phyloP scores from a whole-genome alignment of 2,797 vertebrate species.

The Lacerta agilis region DNA sequence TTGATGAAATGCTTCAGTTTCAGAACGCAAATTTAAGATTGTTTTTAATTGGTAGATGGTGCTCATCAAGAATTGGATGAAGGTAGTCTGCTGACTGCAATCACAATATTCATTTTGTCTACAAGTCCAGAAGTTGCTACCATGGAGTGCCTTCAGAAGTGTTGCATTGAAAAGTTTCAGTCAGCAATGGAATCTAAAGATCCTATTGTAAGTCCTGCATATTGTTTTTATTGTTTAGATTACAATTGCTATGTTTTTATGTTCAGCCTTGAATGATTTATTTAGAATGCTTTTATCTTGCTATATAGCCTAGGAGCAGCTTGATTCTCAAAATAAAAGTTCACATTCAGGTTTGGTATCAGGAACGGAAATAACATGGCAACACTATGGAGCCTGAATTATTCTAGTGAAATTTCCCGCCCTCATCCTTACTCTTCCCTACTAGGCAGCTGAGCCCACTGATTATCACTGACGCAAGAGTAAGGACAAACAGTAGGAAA shows the following conservation, averaged over 20 bases:
- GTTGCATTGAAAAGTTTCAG: constrained; percentile 85
- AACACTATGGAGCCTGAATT: too few relatives aligned
- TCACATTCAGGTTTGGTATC: too few relatives aligned
- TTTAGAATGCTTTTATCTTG: too few relatives aligned
- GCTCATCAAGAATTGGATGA: constrained; percentile 76
- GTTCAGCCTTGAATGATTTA: not conserved
- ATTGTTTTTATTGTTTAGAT: not conserved
- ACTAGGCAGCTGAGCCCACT: too few relatives aligned
- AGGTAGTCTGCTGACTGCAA: constrained; percentile 84
- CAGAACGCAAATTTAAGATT: constrained; percentile 22
- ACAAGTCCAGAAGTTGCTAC: constrained; percentile 84
- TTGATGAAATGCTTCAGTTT: not conserved
- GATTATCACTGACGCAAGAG: too few relatives aligned
- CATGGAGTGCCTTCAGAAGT: constrained; percentile 81
- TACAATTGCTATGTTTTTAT: constrained; percentile 17
- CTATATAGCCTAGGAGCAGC: too few relatives aligned
- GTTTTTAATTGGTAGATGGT: constrained; percentile 62
- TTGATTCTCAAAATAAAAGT: too few relatives aligned
- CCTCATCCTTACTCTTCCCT: too few relatives aligned
- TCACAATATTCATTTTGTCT: constrained; percentile 89
- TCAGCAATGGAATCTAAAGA: constrained; percentile 85
- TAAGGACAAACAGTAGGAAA: too few relatives aligned
- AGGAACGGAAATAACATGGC: too few relatives aligned
- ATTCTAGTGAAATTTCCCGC: too few relatives aligned
- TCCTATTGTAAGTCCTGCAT: constrained; percentile 80